Evolutionary conservation across 1,140 invertebrate genomes (phyloP).

Genomic region (Pachyrhynchus sulphureomaculatus): DNA sequence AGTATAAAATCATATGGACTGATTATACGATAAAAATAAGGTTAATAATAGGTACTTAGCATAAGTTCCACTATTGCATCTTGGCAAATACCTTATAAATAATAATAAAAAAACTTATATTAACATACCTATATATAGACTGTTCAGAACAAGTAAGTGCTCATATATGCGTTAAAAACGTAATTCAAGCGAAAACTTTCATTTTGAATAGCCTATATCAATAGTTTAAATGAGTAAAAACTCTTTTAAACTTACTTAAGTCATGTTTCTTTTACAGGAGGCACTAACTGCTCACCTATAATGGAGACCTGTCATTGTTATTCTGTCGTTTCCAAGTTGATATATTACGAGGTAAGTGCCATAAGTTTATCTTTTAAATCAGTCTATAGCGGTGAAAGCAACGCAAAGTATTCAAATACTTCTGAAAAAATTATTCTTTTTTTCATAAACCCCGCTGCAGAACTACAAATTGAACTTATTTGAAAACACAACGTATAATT

Average conservation of each 20-base stretch:
- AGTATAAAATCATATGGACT: slow-evolving; percentile 5
- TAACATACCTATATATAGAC: slow-evolving; percentile 18
- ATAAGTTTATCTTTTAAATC: slow-evolving; percentile 9
- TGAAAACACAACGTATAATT: too few species aligned
- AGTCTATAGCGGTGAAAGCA: slow-evolving; percentile 1
- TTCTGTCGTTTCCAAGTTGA: slow-evolving; percentile 8
- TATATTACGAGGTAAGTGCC: slow-evolving; percentile 19
- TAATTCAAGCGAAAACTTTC: neutral
- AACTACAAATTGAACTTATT: too few species aligned
- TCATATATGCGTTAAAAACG: neutral
- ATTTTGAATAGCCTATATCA: slow-evolving; percentile 9
- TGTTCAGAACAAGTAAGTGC: slow-evolving; percentile 6
- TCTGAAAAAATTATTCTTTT: too few species aligned
- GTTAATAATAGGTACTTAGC: slow-evolving; percentile 27
- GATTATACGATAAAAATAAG: slow-evolving; percentile 18
- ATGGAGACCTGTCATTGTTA: slow-evolving; percentile 9
- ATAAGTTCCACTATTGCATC: slow-evolving; percentile 24
- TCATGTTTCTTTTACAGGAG: slow-evolving; percentile 13
- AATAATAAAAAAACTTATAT: slow-evolving; percentile 25
- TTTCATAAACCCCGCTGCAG: too few species aligned
- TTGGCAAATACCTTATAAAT: slow-evolving; percentile 31
- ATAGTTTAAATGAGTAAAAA: slow-evolving; percentile 18
- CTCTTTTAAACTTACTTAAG: slow-evolving; percentile 17
- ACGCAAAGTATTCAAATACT: too few species aligned
- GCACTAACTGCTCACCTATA: neutral